These are phyloP conservation scores for human (Homo sapiens) DNA, from an alignment of 2,113 vertebrate species.

Conservation along the genomic window GRCh38 chr14:103555501-103556000, in stretches of 20 bases:
- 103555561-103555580: no score
- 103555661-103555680: not conserved
- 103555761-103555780: not conserved
- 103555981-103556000: not conserved
- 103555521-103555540: no score
- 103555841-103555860: not conserved
- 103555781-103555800: not conserved
- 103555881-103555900: not conserved
- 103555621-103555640: not conserved
- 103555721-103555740: not conserved
- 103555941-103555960: rapidly evolving
- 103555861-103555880: not conserved
- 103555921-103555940: no score
- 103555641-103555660: not conserved
- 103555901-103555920: not conserved
- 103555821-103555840: not conserved
- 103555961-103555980: rapidly evolving
- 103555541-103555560: no score
- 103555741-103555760: not conserved
- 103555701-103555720: not conserved
- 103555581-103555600: no score
- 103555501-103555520: no score
- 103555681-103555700: not conserved
- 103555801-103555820: not conserved
- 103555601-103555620: no score